These are phyloP conservation scores for Pseudorhiza aurosa DNA, from an alignment of 30 jellyfish, hydroid and myxozoan genomes.

Conservation along the genomic window DNA sequence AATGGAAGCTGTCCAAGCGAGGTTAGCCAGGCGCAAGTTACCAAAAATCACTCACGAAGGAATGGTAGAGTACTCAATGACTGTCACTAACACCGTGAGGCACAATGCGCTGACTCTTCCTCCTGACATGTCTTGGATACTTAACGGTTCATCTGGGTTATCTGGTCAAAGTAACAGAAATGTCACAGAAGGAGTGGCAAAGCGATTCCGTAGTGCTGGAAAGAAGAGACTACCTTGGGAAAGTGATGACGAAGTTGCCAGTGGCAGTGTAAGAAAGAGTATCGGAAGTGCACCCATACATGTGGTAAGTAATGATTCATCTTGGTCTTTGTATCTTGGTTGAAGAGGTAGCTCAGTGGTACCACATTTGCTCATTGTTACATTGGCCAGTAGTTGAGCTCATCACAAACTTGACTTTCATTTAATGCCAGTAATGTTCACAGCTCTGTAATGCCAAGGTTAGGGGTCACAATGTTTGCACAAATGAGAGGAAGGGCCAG, in stretches of 20 bases:
- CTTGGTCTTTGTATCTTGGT: too few relatives aligned
- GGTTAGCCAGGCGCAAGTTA: constrained; percentile 78
- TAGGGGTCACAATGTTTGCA: too few relatives aligned
- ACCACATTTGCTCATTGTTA: too few relatives aligned
- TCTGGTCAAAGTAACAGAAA: constrained; percentile 16
- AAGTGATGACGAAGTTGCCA: constrained; percentile 32
- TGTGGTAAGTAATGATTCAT: constrained; percentile 79
- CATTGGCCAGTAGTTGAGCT: too few relatives aligned
- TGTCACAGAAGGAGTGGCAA: constrained; percentile 40
- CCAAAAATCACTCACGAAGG: constrained; percentile 84
- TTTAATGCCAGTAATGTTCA: too few relatives aligned
- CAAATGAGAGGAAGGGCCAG: too few relatives aligned
- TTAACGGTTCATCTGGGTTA: constrained; percentile 55
- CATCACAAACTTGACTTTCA: too few relatives aligned
- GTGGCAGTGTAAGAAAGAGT: constrained; percentile 57
- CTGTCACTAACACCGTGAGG: constrained; percentile 39
- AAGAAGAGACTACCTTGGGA: constrained; percentile 87
- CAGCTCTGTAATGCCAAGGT: too few relatives aligned
- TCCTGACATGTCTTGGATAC: constrained; percentile 93
- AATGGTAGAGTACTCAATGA: constrained; percentile 74
- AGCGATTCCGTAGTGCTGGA: constrained; percentile 87
- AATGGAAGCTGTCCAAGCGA: constrained; percentile 92
- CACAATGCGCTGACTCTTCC: constrained; percentile 32
- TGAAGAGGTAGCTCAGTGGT: too few relatives aligned
- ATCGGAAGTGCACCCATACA: constrained; percentile 94